phyloP scores from a whole-genome alignment of 2,113 vertebrate genomes.

The Cynopterus brachyotis region DNA sequence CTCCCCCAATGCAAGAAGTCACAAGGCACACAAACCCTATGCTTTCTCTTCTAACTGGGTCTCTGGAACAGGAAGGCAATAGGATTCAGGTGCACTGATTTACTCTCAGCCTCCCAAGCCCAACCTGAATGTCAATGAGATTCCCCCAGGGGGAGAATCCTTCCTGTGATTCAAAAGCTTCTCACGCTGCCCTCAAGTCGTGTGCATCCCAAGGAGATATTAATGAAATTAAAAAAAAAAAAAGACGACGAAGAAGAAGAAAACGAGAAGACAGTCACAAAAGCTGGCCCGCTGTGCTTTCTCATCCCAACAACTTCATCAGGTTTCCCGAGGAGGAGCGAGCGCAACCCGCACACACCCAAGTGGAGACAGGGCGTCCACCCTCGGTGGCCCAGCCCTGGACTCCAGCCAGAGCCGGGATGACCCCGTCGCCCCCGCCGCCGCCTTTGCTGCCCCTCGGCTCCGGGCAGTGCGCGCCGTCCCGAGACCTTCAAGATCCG shows the following conservation, averaged over 20 bases:
- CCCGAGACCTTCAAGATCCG: not conserved
- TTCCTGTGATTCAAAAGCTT: not conserved
- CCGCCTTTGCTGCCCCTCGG: not conserved
- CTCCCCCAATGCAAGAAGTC: not conserved
- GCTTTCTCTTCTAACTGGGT: too few relatives aligned
- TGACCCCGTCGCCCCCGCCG: not conserved
- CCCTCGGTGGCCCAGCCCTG: not conserved
- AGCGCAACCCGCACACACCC: not conserved
- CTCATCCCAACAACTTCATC: constrained; percentile 50
- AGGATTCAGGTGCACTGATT: not conserved
- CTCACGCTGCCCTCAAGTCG: not conserved
- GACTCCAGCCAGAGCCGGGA: not conserved
- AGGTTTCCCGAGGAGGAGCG: not conserved
- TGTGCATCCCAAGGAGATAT: not conserved
- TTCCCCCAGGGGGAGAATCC: not conserved
- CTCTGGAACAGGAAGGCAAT: too few relatives aligned
- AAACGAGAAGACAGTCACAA: not conserved
- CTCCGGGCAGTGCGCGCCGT: not conserved
- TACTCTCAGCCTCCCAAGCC: not conserved
- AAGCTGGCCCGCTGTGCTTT: not conserved
- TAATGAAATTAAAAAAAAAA: not conserved
- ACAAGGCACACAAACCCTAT: not conserved
- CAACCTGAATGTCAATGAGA: not conserved
- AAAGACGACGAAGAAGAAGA: too few relatives aligned
- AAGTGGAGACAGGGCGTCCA: not conserved